Evolutionary conservation across 2,797 vertebrate species (phyloP).

Genomic region (Neopelma chrysocephalum): DNA sequence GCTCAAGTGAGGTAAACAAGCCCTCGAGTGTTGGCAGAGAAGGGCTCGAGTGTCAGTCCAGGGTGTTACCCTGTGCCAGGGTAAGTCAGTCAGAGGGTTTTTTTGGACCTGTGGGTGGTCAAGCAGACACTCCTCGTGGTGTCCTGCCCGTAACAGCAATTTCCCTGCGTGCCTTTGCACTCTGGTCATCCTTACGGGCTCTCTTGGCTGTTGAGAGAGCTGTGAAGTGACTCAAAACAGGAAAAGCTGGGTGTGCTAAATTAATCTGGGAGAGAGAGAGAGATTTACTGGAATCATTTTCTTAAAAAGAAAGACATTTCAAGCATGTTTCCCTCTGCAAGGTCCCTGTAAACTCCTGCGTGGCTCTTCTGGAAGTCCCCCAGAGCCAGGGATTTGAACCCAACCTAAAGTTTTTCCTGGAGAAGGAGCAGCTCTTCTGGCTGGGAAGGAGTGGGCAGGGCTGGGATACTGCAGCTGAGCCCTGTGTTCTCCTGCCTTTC

Average conservation of each 20-base stretch:
- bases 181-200: not conserved
- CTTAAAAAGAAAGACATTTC: not conserved
- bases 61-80: not conserved
- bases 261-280: not conserved
- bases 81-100: not conserved
- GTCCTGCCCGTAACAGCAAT: not conserved
- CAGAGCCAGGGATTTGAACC: not conserved
- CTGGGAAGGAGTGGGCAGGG: not conserved
- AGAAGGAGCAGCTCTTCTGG: not conserved
- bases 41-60: not conserved
- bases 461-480: fast-evolving
- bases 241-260: not conserved
- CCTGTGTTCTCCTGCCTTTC: not conserved
- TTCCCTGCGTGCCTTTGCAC: not conserved
- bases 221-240: not conserved
- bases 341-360: not conserved
- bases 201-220: not conserved
- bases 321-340: not conserved
- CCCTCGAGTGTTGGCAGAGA: not conserved
- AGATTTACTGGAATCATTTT: not conserved
- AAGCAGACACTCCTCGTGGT: not conserved
- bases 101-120: not conserved
- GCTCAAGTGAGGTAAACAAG: not conserved
- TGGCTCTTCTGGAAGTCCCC: not conserved
- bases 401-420: not conserved